Percentiles rank a stretch among this genome's conserved stretches.
Conservation (phyloP, 2,888 invertebrate species). For the Limenitis camilla region DNA sequence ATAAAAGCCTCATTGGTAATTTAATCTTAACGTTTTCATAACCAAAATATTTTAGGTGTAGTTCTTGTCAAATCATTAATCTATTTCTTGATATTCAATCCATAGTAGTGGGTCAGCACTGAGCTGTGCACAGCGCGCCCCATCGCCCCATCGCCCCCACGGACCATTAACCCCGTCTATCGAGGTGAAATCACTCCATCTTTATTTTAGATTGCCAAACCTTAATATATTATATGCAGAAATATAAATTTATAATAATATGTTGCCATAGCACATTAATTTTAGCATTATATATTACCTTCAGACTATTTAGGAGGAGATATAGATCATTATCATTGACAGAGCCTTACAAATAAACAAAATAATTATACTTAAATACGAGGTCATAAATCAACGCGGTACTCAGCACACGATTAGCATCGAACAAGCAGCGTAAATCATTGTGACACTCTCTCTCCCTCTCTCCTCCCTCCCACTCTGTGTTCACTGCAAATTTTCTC, state of each 20-base stretch:
- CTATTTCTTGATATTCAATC: conserved; percentile 3
- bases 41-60: neutral
- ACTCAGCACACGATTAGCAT: conserved; percentile 62
- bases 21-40: conserved; percentile 13
- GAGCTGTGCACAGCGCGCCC: conserved; percentile 21
- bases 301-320: too few species aligned
- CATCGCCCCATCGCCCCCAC: conserved; percentile 32
- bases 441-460: conserved; percentile 36
- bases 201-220: conserved; percentile 1
- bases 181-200: conserved; percentile 27
- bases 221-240: neutral
- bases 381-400: conserved; percentile 37
- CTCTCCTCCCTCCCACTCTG: conserved; percentile 28
- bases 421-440: conserved; percentile 59
- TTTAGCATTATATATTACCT: too few species aligned
- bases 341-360: conserved; percentile 14
- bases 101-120: conserved; percentile 10
- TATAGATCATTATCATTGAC: too few species aligned
- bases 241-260: too few species aligned
- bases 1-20: too few species aligned
- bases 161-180: conserved; percentile 36
- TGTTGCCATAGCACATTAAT: too few species aligned
- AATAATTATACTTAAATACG: conserved; percentile 48
- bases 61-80: neutral
- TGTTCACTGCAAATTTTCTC: conserved; percentile 24